Conservation (phyloP, 2,113 vertebrate genomes). For the Odocoileus virginianus region DNA sequence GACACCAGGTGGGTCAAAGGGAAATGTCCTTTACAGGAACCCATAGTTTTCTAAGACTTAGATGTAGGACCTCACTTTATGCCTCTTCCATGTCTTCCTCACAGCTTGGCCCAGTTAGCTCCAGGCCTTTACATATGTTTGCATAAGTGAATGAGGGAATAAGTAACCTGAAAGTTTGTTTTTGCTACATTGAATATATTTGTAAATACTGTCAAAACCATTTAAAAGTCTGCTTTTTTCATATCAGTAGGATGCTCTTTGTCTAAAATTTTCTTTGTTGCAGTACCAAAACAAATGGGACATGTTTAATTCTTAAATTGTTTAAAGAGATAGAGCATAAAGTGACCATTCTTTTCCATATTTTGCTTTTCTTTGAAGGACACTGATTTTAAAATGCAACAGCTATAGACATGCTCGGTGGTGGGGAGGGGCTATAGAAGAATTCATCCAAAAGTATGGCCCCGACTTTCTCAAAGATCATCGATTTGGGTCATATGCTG, state of each 20-base stretch:
- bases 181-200: neutral
- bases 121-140: neutral
- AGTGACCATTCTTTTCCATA: neutral
- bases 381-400: slow-evolving; percentile 93
- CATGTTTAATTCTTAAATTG: neutral
- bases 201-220: neutral
- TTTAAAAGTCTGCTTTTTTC: neutral
- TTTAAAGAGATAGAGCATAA: neutral
- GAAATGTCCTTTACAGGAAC: neutral
- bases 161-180: neutral
- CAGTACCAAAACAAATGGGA: neutral
- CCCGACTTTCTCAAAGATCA: slow-evolving; percentile 90
- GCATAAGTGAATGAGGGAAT: neutral
- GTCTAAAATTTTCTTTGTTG: neutral
- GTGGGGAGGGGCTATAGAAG: slow-evolving; percentile 95
- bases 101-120: neutral
- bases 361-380: slow-evolving; percentile 75
- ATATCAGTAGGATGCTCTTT: neutral
- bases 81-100: neutral
- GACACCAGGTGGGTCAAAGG: neutral
- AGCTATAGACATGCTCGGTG: slow-evolving; percentile 96
- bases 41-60: neutral
- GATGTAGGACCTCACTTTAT: neutral
- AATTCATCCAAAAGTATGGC: slow-evolving; percentile 88
- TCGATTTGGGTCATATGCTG: slow-evolving; percentile 93